Base-by-base conservation (phyloP, 2,113 vertebrate genomes). In the Gnathonemus longibarbis region DNA sequence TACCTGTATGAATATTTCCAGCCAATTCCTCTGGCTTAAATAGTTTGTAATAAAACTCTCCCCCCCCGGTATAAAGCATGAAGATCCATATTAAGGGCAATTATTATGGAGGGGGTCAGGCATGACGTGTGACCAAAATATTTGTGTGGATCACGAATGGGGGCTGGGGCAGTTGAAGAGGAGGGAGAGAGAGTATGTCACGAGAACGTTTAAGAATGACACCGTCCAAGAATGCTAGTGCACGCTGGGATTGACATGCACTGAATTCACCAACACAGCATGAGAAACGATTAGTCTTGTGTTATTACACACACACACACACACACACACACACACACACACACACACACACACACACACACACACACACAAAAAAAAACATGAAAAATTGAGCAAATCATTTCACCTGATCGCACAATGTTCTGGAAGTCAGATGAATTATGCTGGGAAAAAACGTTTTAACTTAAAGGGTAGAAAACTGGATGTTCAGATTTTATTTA, bases 201-300 rank as follows among this genome's bases (percentile, higher is more conserved):
- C 7, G 21, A 84, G 9, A 84, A 94, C 90, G 91, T 91, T 49
- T 93, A 83, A 42, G 89, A 94, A 93, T 90, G 90, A 92, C 90
- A 56, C 11, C 91, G 94, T 92, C 91, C 91, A 92, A 42, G 83
- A 48, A 84, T 46, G 83, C 42, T n/a, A 48, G 17, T 11, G 91
- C 95, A 94, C 52, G 93, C 94, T 91, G 94, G 89, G 94, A 88
- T 42, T 94, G 92, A 93, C 83, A 90, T 91, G 24, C 92, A 92
- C 93, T 90, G 92, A 91, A 94, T 93, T 93, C 92, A 90, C 91
- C 62, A 87, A 90, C 94, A 70, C 94, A 94, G 94, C 92, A 27
- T 91, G 95, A 92, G 92, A 91, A 85, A 92, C 93, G 92, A 94
- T 94, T 94, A 84, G 10, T 45, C 83, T 84, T 11, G 17, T 48